These are phyloP conservation scores for Macrocentrus cingulum DNA, from an alignment of 1,140 invertebrate genomes.

Conservation along the genomic window DNA sequence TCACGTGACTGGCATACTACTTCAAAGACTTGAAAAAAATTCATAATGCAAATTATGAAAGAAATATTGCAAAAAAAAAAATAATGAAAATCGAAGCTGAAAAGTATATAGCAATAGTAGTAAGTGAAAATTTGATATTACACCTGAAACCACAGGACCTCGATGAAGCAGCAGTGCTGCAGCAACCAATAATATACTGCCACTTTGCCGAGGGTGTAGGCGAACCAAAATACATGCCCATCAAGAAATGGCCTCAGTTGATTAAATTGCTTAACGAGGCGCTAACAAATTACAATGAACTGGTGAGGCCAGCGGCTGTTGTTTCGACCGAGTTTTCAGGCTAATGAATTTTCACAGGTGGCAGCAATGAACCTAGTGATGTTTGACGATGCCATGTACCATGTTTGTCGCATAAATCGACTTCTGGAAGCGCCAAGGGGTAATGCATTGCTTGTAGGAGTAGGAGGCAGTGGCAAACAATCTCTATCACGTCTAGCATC, in stretches of 20 bases:
- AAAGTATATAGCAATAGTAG: no score
- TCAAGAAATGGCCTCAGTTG: constrained; percentile 72
- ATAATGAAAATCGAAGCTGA: no score
- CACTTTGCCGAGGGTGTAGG: constrained; percentile 91
- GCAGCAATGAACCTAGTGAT: constrained; percentile 93
- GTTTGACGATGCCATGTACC: constrained; percentile 93
- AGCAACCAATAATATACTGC: constrained; percentile 80
- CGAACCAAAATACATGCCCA: constrained; percentile 87
- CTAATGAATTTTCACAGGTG: constrained; percentile 51
- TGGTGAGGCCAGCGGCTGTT: constrained; percentile 45
- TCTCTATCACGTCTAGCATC: constrained; percentile 84
- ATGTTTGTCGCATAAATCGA: constrained; percentile 89
- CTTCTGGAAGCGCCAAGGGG: constrained; percentile 89
- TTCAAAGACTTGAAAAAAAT: not conserved
- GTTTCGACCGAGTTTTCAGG: no score
- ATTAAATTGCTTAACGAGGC: constrained; percentile 80
- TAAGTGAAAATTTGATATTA: no score
- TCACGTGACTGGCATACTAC: no score
- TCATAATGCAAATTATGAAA: not conserved
- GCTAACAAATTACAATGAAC: constrained; percentile 80
- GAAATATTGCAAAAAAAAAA: no score
- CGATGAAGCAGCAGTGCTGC: constrained; percentile 66
- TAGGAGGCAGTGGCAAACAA: constrained; percentile 94
- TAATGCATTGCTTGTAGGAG: constrained; percentile 89
- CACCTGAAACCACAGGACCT: constrained; percentile 63